These are phyloP conservation scores for Luffia ferchaultella DNA, from an alignment of 2,888 invertebrate species.

Conservation along the genomic window DNA sequence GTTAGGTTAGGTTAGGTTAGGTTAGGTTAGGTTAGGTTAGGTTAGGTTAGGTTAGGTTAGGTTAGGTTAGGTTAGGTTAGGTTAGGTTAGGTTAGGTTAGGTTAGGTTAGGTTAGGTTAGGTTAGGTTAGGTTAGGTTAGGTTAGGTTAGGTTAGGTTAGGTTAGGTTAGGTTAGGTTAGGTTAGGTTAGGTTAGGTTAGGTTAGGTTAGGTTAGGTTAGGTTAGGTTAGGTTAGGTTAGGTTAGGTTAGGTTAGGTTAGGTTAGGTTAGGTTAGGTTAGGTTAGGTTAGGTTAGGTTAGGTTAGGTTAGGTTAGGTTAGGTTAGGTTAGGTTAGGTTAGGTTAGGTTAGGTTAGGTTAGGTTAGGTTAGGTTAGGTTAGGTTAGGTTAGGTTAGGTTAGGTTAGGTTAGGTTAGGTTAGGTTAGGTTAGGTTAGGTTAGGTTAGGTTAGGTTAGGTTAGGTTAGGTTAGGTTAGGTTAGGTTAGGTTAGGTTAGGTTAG, in stretches of 20 bases:
- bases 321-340: constrained; percentile 5
- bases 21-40: constrained; percentile 4
- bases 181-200: constrained; percentile 4
- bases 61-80: background rate
- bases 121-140: constrained; percentile 3
- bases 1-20: constrained; percentile 3
- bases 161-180: background rate
- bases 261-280: constrained; percentile 9
- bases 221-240: constrained; percentile 3
- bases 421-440: constrained; percentile 7
- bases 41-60: constrained; percentile 3
- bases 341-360: constrained; percentile 6
- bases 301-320: constrained; percentile 7
- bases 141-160: constrained; percentile 1
- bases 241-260: constrained; percentile 9
- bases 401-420: constrained; percentile 7
- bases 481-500: constrained; percentile 11
- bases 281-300: constrained; percentile 10
- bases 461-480: constrained; percentile 10
- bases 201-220: constrained; percentile 3
- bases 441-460: constrained; percentile 9
- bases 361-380: constrained; percentile 6
- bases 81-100: constrained; percentile 9
- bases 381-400: constrained; percentile 6
- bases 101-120: constrained; percentile 4